Evolutionary conservation across 92 coral and sea anemone genomes (phyloP), one percentile per base, ranked within the genome.

Genomic region (Phenganax subtilis): DNA sequence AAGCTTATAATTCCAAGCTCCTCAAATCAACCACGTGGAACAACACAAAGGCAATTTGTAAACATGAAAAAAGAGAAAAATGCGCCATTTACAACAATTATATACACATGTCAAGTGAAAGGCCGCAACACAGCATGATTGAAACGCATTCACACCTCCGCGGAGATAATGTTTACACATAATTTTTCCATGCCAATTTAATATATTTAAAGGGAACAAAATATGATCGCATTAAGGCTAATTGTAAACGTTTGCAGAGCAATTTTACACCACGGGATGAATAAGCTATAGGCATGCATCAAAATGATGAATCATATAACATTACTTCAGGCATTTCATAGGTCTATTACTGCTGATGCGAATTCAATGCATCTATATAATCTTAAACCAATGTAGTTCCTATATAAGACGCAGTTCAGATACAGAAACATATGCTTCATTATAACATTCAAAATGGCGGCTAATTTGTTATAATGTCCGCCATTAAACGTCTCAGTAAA

Each of bases 31-130:
- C 83, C 83, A 79, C 83, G 83, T 79, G 83, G 63, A 63, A 37
- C 47, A 52, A 79, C 65, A 79, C 83, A 79, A 79, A 30, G 83
- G 60, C 83, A 79, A 79, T 79, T 79, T 79, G 83, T 79, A 79
- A 79, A 79, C 65, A 79, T 54, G 53, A 64, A 79, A 79, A 79
- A 62, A 79, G 83, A 47, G 51, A 16, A 65, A 54, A 79, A 54
- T 37, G 55, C 30, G 47, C 5, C 51, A 12, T 44, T 8, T 59
- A 61, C 55, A 79, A 79, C 83, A 79, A 79, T 79, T 65, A 52
- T 47, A 63, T 79, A 63, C 83, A 76, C 64, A 75, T 75, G 81
- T 59, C 70, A 44, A 29, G 81, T 25, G 69, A 76, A 30, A 51
- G 9, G 57, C 10, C 30, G 52, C 27, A 27, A n/a, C 73, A 20